Evolutionary conservation across 2,797 vertebrate genomes (phyloP).

Genomic region (Fundulus diaphanus): DNA sequence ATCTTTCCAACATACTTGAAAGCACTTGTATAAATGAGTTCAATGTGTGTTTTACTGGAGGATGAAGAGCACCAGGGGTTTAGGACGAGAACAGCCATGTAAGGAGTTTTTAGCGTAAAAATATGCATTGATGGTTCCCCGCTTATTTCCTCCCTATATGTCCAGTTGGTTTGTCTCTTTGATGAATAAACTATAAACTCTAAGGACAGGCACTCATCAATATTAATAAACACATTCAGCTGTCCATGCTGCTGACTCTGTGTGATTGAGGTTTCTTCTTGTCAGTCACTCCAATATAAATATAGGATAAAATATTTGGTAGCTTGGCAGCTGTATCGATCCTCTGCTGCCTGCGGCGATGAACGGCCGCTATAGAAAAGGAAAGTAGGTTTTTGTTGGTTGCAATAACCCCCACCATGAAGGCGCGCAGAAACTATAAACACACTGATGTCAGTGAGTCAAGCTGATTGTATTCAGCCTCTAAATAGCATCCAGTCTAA

Average conservation of each 20-base stretch:
- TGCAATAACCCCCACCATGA: slow-evolving; percentile 15
- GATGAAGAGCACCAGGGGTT: slow-evolving; percentile 12
- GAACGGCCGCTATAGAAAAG: slow-evolving; percentile 21
- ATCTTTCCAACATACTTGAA: background rate
- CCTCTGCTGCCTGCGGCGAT: slow-evolving; percentile 38
- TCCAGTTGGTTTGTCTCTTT: slow-evolving; percentile 23
- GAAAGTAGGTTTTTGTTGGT: slow-evolving; percentile 32
- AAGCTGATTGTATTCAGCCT: slow-evolving; percentile 43
- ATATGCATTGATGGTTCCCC: background rate
- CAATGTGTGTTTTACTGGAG: background rate
- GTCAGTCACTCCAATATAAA: slow-evolving; percentile 56
- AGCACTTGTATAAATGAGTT: slow-evolving; percentile 6
- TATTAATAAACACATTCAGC: slow-evolving; percentile 51
- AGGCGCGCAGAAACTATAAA: slow-evolving; percentile 18
- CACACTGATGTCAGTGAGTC: slow-evolving; percentile 25
- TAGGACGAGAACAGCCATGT: background rate
- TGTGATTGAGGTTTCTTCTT: slow-evolving; percentile 18
- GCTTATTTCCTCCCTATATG: slow-evolving; percentile 5
- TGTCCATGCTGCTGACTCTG: slow-evolving; percentile 15
- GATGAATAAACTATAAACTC: slow-evolving; percentile 52
- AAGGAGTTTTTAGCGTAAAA: slow-evolving; percentile 8
- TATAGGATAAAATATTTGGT: slow-evolving; percentile 55
- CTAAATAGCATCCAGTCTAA: slow-evolving; percentile 56
- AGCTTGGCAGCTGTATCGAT: slow-evolving; percentile 56
- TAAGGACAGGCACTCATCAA: slow-evolving; percentile 25